Evolutionary conservation across 2,888 invertebrate species (phyloP), one percentile per base, ranked within the genome.

Genomic region (Axea sp.): DNA sequence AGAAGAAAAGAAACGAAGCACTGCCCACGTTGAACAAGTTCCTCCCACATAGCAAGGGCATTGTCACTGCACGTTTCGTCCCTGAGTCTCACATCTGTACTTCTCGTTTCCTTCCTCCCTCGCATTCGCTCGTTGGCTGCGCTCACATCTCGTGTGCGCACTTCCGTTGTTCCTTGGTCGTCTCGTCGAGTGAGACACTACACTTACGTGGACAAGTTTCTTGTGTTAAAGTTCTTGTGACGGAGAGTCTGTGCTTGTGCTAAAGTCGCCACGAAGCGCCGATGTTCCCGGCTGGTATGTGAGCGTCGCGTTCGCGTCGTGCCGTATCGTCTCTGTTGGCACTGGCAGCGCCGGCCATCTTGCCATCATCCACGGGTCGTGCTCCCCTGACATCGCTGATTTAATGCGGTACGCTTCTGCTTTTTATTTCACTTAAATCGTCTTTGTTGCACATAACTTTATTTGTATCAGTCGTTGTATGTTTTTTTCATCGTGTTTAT

Each of bases 301-400:
- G 51, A 57, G 51, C 57, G 45, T 55, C 60, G 43, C 57, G 47
- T 41, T 30, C 35, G 47, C 37, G 49, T 64, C 49, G 33, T 30
- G 37, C 41, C 45, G 30, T 49, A 17, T 55, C 49, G 57, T 57
- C 51, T 9, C 64, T 49, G 39, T 55, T 68, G 73, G 67, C 73
- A 47, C 67, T 55, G 55, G 67, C 64, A 55, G 62, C 62, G 78
- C 78, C 83, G 78, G 84, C 84, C 84, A 84, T 84, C 82, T 84
- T 84, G 81, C 77, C 80, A 76, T 81, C 80, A 77, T 80, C 68
- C 75, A 72, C 78, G 69, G 76, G 77, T 76, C 75, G 76, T 77
- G 76, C 75, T 78, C 77, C 41, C 73, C 73, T 67, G 59, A 60
- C 57, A 60, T 67, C 64, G 71, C 71, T 64, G 71, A 53, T 73